Evolutionary conservation across 2,888 invertebrate species (phyloP).

Genomic region (Tenthredo scrophulariae): DNA sequence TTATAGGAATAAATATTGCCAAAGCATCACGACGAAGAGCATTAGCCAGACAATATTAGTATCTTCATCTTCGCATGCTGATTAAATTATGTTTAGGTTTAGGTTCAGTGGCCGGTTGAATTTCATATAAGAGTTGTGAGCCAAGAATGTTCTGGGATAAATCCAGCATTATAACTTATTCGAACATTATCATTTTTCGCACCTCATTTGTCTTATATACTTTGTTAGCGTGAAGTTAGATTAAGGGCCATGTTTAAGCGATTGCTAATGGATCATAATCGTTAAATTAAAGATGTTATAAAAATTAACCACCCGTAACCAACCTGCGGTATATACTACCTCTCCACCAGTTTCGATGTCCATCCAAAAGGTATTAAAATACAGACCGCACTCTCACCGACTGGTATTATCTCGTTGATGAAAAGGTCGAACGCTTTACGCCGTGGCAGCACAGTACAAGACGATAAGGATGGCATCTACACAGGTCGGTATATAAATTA

Average conservation of each 20-base stretch:
- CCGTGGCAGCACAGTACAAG: conserved; percentile 16
- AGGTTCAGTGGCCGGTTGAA: neutral
- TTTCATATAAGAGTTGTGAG: neutral
- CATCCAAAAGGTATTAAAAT: neutral
- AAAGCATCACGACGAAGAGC: neutral
- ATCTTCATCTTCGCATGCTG: neutral
- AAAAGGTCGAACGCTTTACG: neutral
- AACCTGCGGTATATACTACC: conserved; percentile 22
- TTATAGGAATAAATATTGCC: conserved; percentile 1
- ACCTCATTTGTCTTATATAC: neutral
- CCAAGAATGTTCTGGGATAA: neutral
- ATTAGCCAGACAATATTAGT: neutral
- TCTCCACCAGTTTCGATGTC: neutral
- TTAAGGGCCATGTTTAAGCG: neutral
- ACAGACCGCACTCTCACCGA: conserved; percentile 3
- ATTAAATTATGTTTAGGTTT: neutral
- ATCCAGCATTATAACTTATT: neutral
- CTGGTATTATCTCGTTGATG: neutral
- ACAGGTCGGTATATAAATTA: too few relatives aligned
- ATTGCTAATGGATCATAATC: conserved; percentile 19
- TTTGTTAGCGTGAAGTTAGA: conserved; percentile 12
- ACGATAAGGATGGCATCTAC: neutral
- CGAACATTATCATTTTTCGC: neutral
- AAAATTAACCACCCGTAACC: conserved; percentile 44
- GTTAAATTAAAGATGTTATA: conserved; percentile 40